Conservation (phyloP, 1,140 invertebrate species). For the Drosophila baimaii region DNA sequence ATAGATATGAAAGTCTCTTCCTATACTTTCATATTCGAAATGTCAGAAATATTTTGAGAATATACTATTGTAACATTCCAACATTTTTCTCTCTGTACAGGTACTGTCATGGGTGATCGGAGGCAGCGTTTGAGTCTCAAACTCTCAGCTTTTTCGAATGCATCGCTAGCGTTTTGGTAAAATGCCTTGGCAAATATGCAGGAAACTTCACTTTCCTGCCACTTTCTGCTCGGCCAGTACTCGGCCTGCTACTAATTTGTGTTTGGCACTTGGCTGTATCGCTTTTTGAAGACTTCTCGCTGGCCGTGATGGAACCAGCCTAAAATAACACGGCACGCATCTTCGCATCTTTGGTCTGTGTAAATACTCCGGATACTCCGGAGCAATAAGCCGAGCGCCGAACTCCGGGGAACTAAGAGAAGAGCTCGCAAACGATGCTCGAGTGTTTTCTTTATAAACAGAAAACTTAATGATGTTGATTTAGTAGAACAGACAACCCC, state of each 20-base stretch:
- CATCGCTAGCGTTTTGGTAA: slow-evolving; percentile 35
- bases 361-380: slow-evolving; percentile 70
- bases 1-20: no score
- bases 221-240: slow-evolving; percentile 29
- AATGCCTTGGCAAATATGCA: slow-evolving; percentile 72
- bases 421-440: slow-evolving; percentile 67
- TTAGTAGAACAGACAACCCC: slow-evolving; percentile 72
- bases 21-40: no score
- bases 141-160: slow-evolving; percentile 13
- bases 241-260: slow-evolving; percentile 67
- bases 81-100: not conserved
- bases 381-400: slow-evolving; percentile 58
- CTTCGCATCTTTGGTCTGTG: slow-evolving; percentile 68
- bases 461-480: slow-evolving; percentile 82
- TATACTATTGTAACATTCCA: not conserved
- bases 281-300: slow-evolving; percentile 48
- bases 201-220: slow-evolving; percentile 44
- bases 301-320: slow-evolving; percentile 48
- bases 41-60: not conserved
- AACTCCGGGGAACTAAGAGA: slow-evolving; percentile 36
- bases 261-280: slow-evolving; percentile 62
- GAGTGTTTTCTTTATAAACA: slow-evolving; percentile 83
- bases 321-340: slow-evolving; percentile 71
- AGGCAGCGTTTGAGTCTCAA: not conserved
- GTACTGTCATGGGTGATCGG: not conserved